Evolutionary conservation across 2,888 invertebrate genomes (phyloP).

Genomic region (Phrixothrix hirtus): DNA sequence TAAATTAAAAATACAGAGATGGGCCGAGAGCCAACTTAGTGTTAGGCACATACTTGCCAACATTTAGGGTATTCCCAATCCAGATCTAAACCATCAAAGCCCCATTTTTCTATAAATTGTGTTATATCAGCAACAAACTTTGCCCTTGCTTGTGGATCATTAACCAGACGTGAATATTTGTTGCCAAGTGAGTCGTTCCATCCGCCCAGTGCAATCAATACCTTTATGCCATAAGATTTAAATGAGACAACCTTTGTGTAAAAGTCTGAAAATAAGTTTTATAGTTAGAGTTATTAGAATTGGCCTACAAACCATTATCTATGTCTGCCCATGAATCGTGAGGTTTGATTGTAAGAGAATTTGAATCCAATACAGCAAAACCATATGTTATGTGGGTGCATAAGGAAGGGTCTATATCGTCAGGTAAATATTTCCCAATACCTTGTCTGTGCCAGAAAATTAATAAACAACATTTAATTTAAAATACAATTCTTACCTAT

Average conservation of each 20-base stretch:
- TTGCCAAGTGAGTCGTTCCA: constrained; percentile 94
- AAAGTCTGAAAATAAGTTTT: constrained; percentile 62
- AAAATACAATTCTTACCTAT: too few species aligned
- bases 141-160: constrained; percentile 70
- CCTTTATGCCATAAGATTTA: constrained; percentile 80
- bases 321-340: constrained; percentile 91
- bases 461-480: too few species aligned
- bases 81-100: constrained; percentile 91
- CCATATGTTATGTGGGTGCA: constrained; percentile 94
- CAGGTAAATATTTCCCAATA: constrained; percentile 79
- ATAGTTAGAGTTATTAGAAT: background rate
- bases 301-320: constrained; percentile 83
- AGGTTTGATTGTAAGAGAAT: constrained; percentile 76
- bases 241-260: constrained; percentile 81
- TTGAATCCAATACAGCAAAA: constrained; percentile 86
- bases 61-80: constrained; percentile 95
- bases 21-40: too few species aligned
- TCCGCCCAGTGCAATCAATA: constrained; percentile 86
- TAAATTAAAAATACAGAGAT: too few species aligned
- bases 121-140: constrained; percentile 76
- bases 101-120: constrained; percentile 76
- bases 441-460: too few species aligned
- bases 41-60: constrained; percentile 70
- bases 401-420: constrained; percentile 81
- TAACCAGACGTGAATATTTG: constrained; percentile 84